Conservation (phyloP, 1,140 invertebrate genomes). For the Helicoverpa zea region DNA sequence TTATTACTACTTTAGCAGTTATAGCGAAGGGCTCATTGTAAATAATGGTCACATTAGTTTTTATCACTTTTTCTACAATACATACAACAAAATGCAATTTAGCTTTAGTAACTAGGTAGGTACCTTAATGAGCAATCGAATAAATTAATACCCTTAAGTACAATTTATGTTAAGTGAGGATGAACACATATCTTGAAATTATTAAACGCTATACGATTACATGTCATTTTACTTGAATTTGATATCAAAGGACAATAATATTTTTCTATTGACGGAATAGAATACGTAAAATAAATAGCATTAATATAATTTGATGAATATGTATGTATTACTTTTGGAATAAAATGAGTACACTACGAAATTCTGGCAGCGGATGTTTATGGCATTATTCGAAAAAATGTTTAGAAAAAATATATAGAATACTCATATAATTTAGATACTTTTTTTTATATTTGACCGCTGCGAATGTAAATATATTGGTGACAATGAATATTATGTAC, state of each 20-base stretch:
- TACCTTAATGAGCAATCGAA: slow-evolving; percentile 51
- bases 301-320: background rate
- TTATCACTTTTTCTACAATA: slow-evolving; percentile 48
- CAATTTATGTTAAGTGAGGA: slow-evolving; percentile 22
- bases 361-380: slow-evolving; percentile 54
- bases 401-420: slow-evolving; percentile 79
- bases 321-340: slow-evolving; percentile 6
- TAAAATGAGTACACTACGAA: background rate
- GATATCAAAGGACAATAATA: background rate
- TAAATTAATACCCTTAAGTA: slow-evolving; percentile 50
- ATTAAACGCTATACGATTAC: background rate
- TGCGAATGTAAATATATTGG: slow-evolving; percentile 58
- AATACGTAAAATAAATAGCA: background rate
- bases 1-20: slow-evolving; percentile 55
- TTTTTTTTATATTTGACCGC: slow-evolving; percentile 48
- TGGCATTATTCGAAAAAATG: slow-evolving; percentile 71
- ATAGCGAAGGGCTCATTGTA: slow-evolving; percentile 50
- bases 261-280: slow-evolving; percentile 11
- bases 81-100: slow-evolving; percentile 45
- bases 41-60: slow-evolving; percentile 40
- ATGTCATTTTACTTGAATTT: too few relatives aligned
- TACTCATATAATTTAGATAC: slow-evolving; percentile 48
- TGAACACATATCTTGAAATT: slow-evolving; percentile 20
- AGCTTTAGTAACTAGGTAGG: slow-evolving; percentile 46
- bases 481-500: slow-evolving; percentile 65